These are phyloP conservation scores for Drosophila malerkotliana DNA, from an alignment of 1,140 invertebrate genomes.

Conservation along the genomic window DNA sequence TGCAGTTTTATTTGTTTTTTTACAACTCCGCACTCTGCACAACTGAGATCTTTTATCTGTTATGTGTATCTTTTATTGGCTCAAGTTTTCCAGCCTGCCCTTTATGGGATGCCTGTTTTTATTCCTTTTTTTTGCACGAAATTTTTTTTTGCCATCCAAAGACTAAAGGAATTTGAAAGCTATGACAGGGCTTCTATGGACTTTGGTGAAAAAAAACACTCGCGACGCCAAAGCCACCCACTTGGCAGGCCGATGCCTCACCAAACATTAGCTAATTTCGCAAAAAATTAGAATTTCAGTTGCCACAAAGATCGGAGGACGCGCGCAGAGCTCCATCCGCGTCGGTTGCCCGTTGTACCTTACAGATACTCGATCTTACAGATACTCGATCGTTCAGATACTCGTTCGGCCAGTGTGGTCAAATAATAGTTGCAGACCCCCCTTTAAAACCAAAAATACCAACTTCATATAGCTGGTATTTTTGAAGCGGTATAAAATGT, in stretches of 20 bases:
- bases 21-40: constrained; percentile 20
- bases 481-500: neutral
- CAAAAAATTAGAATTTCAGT: constrained; percentile 20
- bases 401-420: too few relatives aligned
- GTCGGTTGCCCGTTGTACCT: neutral
- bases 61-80: constrained; percentile 81
- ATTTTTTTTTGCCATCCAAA: constrained; percentile 14
- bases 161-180: constrained; percentile 4
- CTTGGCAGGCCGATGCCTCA: neutral
- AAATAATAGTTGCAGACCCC: too few relatives aligned
- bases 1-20: constrained; percentile 60
- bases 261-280: constrained; percentile 12
- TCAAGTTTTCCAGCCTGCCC: constrained; percentile 70
- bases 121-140: constrained; percentile 13
- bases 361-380: neutral
- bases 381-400: neutral
- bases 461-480: too few relatives aligned
- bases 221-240: constrained; percentile 13
- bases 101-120: constrained; percentile 49
- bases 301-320: constrained; percentile 1
- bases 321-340: constrained; percentile 2
- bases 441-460: neutral
- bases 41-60: constrained; percentile 58
- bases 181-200: constrained; percentile 19
- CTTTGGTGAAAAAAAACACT: constrained; percentile 2